phyloP scores from a whole-genome alignment of 2,113 vertebrate genomes.

The Tamias sibiricus region DNA sequence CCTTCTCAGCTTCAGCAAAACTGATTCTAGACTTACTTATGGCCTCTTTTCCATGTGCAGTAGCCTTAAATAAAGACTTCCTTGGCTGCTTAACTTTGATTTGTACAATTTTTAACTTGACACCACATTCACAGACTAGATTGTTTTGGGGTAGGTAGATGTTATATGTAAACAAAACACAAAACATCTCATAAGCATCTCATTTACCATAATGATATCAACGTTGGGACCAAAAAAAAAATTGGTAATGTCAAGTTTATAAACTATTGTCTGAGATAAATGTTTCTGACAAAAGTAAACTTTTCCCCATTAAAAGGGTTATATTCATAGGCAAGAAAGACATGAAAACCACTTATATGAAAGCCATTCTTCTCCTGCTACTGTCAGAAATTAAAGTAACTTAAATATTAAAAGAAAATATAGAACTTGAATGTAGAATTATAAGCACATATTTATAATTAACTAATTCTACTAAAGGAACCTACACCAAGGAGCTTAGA shows the following conservation, averaged over 20 bases:
- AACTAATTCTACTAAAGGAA: neutral
- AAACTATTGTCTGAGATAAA: conserved; percentile 4
- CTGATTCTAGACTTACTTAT: neutral
- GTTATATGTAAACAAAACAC: neutral
- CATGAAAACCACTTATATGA: neutral
- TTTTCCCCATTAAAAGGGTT: neutral
- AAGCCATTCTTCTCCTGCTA: neutral
- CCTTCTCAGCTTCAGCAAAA: neutral
- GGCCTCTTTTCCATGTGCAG: neutral
- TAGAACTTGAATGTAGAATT: neutral
- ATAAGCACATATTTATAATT: conserved; percentile 7
- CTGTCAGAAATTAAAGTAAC: neutral
- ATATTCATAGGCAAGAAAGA: neutral
- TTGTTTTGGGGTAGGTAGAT: neutral
- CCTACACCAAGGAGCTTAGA: neutral
- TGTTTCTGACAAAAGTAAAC: neutral
- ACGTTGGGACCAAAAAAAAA: neutral
- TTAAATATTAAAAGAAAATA: neutral
- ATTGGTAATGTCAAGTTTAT: neutral
- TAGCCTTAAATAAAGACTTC: neutral
- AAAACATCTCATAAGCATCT: neutral
- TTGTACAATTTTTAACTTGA: neutral
- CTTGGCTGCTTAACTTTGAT: neutral
- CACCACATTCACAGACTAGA: neutral
- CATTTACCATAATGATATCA: neutral